Conservation (phyloP, 2,888 invertebrate species). For the Anoncus sp. region DNA sequence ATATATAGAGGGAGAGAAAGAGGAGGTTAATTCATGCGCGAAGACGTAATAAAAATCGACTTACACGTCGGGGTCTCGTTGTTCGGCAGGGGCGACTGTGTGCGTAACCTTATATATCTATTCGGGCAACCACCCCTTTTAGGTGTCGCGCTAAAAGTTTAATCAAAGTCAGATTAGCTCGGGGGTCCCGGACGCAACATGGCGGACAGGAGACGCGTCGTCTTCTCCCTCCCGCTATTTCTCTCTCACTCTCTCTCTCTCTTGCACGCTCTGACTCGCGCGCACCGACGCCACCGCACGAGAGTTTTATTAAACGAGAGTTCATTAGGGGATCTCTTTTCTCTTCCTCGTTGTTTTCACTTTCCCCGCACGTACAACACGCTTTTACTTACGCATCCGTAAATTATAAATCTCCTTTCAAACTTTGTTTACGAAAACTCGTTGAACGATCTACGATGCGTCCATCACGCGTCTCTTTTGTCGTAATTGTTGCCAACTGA, state of each 20-base stretch:
- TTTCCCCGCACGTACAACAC: conserved; percentile 11
- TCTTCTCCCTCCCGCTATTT: conserved; percentile 13
- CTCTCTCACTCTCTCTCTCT: conserved; percentile 9
- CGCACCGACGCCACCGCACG: conserved; percentile 54
- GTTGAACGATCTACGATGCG: conserved; percentile 63
- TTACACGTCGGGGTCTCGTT: conserved; percentile 73
- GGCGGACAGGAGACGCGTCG: conserved; percentile 40
- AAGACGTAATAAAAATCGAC: conserved; percentile 82
- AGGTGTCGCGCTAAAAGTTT: conserved; percentile 81
- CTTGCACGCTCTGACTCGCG: conserved; percentile 13
- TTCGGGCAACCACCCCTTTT: conserved; percentile 74
- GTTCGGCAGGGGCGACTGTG: conserved; percentile 48
- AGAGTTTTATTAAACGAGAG: conserved; percentile 78
- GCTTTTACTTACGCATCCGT: background rate
- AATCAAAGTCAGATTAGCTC: conserved; percentile 82
- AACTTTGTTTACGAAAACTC: conserved; percentile 75
- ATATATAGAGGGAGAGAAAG: conserved; percentile 5
- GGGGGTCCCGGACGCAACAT: conserved; percentile 60
- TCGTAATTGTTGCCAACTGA: conserved; percentile 46
- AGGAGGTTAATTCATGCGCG: conserved; percentile 67
- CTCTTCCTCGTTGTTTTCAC: conserved; percentile 12
- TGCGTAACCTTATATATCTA: conserved; percentile 51
- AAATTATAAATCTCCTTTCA: conserved; percentile 69
- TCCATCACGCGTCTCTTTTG: conserved; percentile 49
- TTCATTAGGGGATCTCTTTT: conserved; percentile 75